A percentile compares a stretch with the other conserved stretches of the same genome.
phyloP scores from a whole-genome alignment of 1,140 invertebrate genomes.

The Ostrea edulis region DNA sequence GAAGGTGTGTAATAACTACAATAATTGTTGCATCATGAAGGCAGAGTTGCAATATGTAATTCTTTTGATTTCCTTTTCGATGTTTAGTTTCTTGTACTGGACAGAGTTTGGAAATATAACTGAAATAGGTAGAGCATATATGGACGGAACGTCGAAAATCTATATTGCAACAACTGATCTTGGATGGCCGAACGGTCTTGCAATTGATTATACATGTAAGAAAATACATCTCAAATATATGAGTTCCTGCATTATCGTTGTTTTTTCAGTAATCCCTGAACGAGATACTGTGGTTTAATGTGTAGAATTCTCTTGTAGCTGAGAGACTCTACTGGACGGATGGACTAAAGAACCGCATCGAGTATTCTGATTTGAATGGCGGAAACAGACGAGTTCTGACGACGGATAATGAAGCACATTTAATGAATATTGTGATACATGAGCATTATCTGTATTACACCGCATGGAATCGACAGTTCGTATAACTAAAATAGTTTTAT shows the following conservation, averaged over 20 bases:
- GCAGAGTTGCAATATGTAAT: background rate
- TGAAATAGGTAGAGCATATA: constrained; percentile 20
- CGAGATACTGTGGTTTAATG: background rate
- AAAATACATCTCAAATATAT: background rate
- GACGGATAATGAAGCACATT: constrained; percentile 1
- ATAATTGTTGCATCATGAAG: background rate
- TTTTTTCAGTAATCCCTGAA: too few relatives aligned
- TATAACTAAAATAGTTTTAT: background rate
- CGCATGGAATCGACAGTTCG: constrained; percentile 31
- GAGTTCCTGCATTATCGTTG: background rate
- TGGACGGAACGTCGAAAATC: constrained; percentile 26
- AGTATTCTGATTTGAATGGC: constrained; percentile 7
- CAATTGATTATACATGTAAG: constrained; percentile 28
- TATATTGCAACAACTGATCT: background rate
- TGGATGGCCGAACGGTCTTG: constrained; percentile 10
- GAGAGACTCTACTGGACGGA: constrained; percentile 12
- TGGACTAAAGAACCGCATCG: constrained; percentile 1
- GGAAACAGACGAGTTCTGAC: background rate
- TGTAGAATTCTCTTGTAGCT: background rate
- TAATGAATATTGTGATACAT: background rate
- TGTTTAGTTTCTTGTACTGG: constrained; percentile 33
- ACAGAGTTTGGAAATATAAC: constrained; percentile 6
- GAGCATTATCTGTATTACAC: constrained; percentile 34
- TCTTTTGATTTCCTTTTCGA: background rate
- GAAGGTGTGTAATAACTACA: too few relatives aligned